Evolutionary conservation across 2,888 invertebrate genomes (phyloP).

Genomic region (Serrognathus titanus): DNA sequence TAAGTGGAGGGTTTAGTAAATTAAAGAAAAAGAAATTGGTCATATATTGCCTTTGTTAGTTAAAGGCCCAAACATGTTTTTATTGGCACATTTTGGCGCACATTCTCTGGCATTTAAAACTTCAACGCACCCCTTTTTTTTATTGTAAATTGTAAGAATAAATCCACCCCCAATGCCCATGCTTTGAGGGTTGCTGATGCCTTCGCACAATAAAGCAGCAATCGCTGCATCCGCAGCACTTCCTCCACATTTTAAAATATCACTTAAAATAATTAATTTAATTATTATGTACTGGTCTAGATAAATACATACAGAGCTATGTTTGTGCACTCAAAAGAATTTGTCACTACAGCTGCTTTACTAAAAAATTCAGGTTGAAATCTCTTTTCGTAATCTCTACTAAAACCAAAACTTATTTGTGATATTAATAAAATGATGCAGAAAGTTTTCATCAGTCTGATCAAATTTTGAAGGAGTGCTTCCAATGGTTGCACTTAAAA

Average conservation of each 20-base stretch:
- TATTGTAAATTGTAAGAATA: constrained; percentile 73
- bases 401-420: no score
- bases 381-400: neutral
- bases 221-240: constrained; percentile 80
- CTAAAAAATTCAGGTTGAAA: constrained; percentile 6
- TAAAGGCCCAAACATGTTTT: constrained; percentile 58
- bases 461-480: no score
- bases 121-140: constrained; percentile 53
- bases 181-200: constrained; percentile 74
- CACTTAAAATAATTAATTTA: constrained; percentile 20
- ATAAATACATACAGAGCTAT: constrained; percentile 52
- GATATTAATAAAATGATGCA: no score
- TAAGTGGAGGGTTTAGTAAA: neutral
- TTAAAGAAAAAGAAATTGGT: neutral
- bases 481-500: no score
- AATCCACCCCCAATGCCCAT: constrained; percentile 87
- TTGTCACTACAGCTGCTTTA: constrained; percentile 63
- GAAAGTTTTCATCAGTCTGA: no score
- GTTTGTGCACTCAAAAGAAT: constrained; percentile 67
- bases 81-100: constrained; percentile 63
- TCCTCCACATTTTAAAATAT: constrained; percentile 65
- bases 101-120: constrained; percentile 71
- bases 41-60: neutral
- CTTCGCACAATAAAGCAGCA: constrained; percentile 77
- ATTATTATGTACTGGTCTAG: neutral